phyloP scores from a whole-genome alignment of 2,888 invertebrate genomes.

The Scrobipalpa costella region DNA sequence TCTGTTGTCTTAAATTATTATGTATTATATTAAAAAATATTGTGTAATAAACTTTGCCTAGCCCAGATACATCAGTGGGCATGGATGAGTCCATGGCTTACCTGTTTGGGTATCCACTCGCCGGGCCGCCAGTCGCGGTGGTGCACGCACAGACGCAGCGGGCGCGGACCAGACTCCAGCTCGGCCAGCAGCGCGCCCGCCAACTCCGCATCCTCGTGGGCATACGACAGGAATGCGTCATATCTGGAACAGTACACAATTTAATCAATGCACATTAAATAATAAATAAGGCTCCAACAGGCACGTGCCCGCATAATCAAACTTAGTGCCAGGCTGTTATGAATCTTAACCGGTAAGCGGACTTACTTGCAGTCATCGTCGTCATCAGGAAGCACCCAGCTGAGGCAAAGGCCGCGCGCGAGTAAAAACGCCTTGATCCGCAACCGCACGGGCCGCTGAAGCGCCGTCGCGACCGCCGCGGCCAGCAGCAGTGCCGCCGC shows the following conservation, averaged over 20 bases:
- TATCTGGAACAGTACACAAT: constrained; percentile 66
- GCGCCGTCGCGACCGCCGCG: constrained; percentile 28
- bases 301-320: too few relatives aligned
- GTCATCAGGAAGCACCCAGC: constrained; percentile 35
- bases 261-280: background rate
- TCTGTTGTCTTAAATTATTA: too few relatives aligned
- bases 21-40: too few relatives aligned
- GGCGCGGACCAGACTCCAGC: constrained; percentile 47
- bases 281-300: too few relatives aligned
- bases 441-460: constrained; percentile 29
- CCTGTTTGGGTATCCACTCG: constrained; percentile 86
- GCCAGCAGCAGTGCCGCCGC: constrained; percentile 28
- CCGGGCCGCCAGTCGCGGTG: constrained; percentile 88
- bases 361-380: constrained; percentile 37
- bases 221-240: constrained; percentile 91
- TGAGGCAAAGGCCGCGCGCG: constrained; percentile 33
- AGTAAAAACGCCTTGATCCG: constrained; percentile 37
- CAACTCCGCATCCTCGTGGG: constrained; percentile 87
- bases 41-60: background rate
- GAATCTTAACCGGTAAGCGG: constrained; percentile 31
- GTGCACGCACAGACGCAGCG: constrained; percentile 84
- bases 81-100: constrained; percentile 51
- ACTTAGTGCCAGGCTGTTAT: too few relatives aligned
- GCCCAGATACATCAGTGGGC: too few relatives aligned
- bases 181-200: constrained; percentile 44